A percentile compares a stretch with the other conserved stretches of the same genome.
These are phyloP conservation scores for Noctuana brunneofusca DNA, from an alignment of 2,888 invertebrate genomes.

Conservation along the genomic window DNA sequence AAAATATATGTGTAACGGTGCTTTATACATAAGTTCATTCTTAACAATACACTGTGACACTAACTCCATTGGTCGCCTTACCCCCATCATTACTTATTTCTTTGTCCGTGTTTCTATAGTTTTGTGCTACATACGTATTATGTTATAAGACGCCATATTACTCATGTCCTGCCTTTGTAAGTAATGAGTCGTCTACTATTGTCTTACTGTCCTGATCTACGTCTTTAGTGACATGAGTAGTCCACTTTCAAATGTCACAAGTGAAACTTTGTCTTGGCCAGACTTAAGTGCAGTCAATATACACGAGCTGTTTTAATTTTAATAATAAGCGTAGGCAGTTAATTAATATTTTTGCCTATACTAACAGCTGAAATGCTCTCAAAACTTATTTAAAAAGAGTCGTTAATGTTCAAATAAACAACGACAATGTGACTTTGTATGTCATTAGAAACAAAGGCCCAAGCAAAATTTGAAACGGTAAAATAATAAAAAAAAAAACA, in stretches of 20 bases:
- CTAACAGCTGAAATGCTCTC: too few species aligned
- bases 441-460: neutral
- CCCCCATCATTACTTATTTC: slow-evolving; percentile 23
- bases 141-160: slow-evolving; percentile 27
- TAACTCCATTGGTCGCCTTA: slow-evolving; percentile 19
- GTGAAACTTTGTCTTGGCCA: slow-evolving; percentile 23
- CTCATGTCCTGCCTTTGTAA: slow-evolving; percentile 26
- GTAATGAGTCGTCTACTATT: slow-evolving; percentile 23
- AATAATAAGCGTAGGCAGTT: neutral
- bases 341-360: neutral
- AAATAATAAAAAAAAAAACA: neutral
- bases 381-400: too few species aligned
- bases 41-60: slow-evolving; percentile 25
- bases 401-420: too few species aligned
- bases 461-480: neutral
- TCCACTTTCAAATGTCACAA: slow-evolving; percentile 35
- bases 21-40: slow-evolving; percentile 33
- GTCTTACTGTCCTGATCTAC: slow-evolving; percentile 15
- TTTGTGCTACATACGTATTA: slow-evolving; percentile 17
- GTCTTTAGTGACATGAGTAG: slow-evolving; percentile 26
- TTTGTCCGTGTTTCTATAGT: slow-evolving; percentile 27
- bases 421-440: neutral
- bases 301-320: neutral
- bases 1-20: slow-evolving; percentile 42
- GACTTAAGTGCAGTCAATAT: slow-evolving; percentile 10